Evolutionary conservation across 2,797 vertebrate genomes (phyloP), one percentile per base, ranked within the genome.

Genomic region (Cossypha heuglini): DNA sequence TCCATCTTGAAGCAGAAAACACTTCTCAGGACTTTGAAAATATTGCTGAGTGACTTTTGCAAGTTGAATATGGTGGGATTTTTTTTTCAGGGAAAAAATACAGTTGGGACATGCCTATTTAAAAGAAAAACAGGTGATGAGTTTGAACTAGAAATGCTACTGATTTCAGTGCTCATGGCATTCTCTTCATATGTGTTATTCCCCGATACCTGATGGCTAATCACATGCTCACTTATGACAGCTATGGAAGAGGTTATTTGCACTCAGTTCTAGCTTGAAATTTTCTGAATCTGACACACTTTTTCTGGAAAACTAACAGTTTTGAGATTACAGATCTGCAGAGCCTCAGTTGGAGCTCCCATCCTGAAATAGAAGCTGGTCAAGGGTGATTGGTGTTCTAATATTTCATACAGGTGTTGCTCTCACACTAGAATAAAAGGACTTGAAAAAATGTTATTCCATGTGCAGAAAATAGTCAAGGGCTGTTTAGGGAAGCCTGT

Each of bases 61-160:
- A 58, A n/a, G 15, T 51, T 68, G 19, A 78, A 25, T 75, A 5
- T 28, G 6, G 5, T 49, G 21, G 11, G 4, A 0, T 1, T 55
- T 64, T 42, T 88, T 9, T 8, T n/a, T 9, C 16, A 7, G 40
- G 4, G 1, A 14, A n/a, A 51, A 25, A 31, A 3, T 13, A 1
- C 8, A 15, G 17, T 17, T n/a, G 26, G 16, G 31, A 22, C 6
- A 16, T 33, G 8, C 10, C 57, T 38, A 43, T 69, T 91, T 54
- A 31, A 63, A 78, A 62, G 17, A 72, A 90, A 48, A 16, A 31
- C 10, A 21, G 40, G 6, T 51, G 8, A 52, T 43, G 8, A 24
- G 10, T 63, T 75, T 35, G 35, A 67, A 51, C 64, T 51, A 26
- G 46, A 88, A 55, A 69, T 29, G 19, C 4, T 17, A 0, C 11